These are phyloP conservation scores for Cardiocondyla obscurior DNA, from an alignment of 1,140 invertebrate genomes.

Conservation along the genomic window DNA sequence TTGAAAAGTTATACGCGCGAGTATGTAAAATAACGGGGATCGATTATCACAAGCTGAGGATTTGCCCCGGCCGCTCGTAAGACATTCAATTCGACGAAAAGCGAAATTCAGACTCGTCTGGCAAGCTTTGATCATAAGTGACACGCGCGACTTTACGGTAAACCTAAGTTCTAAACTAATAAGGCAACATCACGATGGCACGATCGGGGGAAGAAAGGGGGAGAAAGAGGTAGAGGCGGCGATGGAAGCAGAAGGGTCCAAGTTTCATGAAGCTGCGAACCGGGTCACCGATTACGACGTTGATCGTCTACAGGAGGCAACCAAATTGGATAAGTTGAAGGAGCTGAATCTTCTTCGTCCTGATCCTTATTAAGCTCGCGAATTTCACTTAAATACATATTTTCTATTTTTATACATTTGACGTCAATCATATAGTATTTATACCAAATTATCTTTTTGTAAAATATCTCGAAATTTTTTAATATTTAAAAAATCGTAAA, in stretches of 20 bases:
- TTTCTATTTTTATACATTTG: constrained; percentile 20
- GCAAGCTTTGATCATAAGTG: constrained; percentile 59
- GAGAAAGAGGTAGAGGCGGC: neutral
- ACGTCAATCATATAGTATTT: neutral
- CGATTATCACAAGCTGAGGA: neutral
- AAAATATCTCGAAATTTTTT: neutral
- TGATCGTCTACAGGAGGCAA: constrained; percentile 70
- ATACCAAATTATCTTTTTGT: neutral
- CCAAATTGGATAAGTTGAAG: constrained; percentile 72
- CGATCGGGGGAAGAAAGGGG: constrained; percentile 32
- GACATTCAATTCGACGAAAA: constrained; percentile 35
- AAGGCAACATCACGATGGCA: constrained; percentile 66
- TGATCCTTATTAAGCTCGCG: constrained; percentile 46
- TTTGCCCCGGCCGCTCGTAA: neutral
- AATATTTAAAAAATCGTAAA: neutral
- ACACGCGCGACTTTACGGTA: constrained; percentile 71
- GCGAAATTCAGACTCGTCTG: constrained; percentile 47
- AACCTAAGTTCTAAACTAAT: constrained; percentile 77
- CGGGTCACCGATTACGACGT: constrained; percentile 70
- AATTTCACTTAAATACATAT: constrained; percentile 51
- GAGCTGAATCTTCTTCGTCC: constrained; percentile 58
- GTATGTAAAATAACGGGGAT: neutral
- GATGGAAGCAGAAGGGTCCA: constrained; percentile 62
- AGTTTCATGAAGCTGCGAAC: constrained; percentile 64
- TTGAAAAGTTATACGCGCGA: neutral